Evolutionary conservation across 2,888 invertebrate species (phyloP).

Genomic region (Protonemura montana): DNA sequence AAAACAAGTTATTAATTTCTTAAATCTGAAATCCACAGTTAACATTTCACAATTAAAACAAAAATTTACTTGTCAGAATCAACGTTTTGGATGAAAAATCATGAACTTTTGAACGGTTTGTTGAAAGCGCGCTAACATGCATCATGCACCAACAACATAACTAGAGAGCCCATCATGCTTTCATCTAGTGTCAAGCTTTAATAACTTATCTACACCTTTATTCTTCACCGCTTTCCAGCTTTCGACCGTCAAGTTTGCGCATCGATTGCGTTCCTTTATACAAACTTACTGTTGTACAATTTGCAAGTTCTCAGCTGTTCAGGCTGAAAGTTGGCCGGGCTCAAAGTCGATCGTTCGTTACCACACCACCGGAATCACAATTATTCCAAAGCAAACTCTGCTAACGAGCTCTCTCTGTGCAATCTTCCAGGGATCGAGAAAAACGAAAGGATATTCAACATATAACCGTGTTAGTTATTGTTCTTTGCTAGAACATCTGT

Average conservation of each 20-base stretch:
- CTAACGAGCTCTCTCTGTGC: not conserved
- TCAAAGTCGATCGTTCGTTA: not conserved
- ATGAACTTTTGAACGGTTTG: too few species aligned
- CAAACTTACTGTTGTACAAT: not conserved
- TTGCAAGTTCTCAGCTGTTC: not conserved
- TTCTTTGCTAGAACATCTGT: not conserved
- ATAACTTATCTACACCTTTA: not conserved
- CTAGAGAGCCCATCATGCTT: not conserved
- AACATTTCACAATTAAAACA: too few species aligned
- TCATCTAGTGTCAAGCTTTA: not conserved
- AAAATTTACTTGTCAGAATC: too few species aligned
- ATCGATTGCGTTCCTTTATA: not conserved
- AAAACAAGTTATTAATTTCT: too few species aligned
- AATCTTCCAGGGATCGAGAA: not conserved
- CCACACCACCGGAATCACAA: constrained; percentile 2
- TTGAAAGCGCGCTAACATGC: too few species aligned
- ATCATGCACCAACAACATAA: too few species aligned
- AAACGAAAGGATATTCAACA: not conserved
- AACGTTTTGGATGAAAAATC: too few species aligned
- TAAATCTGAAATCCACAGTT: too few species aligned
- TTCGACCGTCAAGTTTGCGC: not conserved
- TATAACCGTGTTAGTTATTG: not conserved
- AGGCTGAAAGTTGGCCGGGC: too few species aligned
- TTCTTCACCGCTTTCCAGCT: not conserved
- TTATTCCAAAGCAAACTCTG: constrained; percentile 14